Percentiles rank a stretch among this genome's conserved stretches.
phyloP scores from a whole-genome alignment of 2,888 invertebrate species.

The Poecilobothrus nobilitatus region DNA sequence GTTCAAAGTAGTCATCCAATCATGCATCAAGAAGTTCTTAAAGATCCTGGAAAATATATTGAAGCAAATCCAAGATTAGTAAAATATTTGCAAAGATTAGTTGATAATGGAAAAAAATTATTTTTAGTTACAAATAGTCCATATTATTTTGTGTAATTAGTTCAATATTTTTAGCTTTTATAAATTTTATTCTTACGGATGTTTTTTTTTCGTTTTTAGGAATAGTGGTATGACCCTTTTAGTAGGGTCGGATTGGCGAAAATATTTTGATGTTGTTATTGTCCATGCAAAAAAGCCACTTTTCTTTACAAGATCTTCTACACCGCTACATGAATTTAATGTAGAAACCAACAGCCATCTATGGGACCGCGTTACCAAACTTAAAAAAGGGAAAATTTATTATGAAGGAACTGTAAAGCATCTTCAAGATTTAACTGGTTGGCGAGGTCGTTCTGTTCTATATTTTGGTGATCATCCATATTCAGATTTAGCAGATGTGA shows the following conservation, averaged over 20 bases:
- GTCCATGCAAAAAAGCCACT: conserved; percentile 92
- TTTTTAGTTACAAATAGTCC: conserved; percentile 97
- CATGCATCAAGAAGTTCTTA: conserved; percentile 82
- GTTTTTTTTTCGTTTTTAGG: conserved; percentile 44
- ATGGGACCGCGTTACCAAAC: conserved; percentile 81
- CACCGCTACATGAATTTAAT: conserved; percentile 84
- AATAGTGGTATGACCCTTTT: conserved; percentile 86
- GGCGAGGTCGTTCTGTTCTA: conserved; percentile 84
- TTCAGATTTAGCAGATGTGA: conserved; percentile 92
- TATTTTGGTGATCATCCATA: conserved; percentile 99
- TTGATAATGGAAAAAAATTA: conserved; percentile 69
- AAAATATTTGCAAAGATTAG: conserved; percentile 66
- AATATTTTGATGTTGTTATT: conserved; percentile 88
- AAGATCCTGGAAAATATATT: conserved; percentile 71
- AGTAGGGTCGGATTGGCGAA: conserved; percentile 79
- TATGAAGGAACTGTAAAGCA: conserved; percentile 92
- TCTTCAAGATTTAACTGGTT: conserved; percentile 84
- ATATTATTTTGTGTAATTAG: conserved; percentile 83
- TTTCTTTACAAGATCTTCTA: conserved; percentile 87
- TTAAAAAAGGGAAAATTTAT: conserved; percentile 85
- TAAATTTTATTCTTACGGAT: too few species aligned
- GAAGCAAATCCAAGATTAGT: conserved; percentile 65
- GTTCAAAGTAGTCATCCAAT: conserved; percentile 79
- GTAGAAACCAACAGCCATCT: conserved; percentile 69
- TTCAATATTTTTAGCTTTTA: background rate